Conservation (phyloP, 2,888 invertebrate genomes). For the Ornithoptera alexandrae region DNA sequence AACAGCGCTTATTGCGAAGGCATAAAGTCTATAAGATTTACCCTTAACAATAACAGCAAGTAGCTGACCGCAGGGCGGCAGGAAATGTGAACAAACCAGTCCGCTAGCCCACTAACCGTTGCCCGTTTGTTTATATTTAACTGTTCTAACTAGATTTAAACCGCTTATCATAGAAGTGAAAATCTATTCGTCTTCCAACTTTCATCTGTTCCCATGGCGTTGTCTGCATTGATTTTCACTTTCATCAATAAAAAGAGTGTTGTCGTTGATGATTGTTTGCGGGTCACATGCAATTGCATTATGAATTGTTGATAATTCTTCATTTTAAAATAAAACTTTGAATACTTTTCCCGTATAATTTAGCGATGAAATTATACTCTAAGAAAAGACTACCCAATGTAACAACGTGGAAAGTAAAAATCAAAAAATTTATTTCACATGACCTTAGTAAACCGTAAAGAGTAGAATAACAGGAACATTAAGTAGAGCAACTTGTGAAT, state of each 20-base stretch:
- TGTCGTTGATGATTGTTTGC: not conserved
- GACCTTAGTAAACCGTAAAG: too few relatives aligned
- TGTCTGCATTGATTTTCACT: slow-evolving; percentile 15
- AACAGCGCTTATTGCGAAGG: not conserved
- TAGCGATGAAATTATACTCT: too few relatives aligned
- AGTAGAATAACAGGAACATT: too few relatives aligned
- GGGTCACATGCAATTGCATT: not conserved
- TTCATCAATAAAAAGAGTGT: not conserved
- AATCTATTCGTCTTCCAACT: slow-evolving; percentile 24
- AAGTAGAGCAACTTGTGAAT: too few relatives aligned
- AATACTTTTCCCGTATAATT: too few relatives aligned
- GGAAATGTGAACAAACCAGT: slow-evolving; percentile 41
- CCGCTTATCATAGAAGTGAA: slow-evolving; percentile 17
- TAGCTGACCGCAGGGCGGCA: slow-evolving; percentile 19
- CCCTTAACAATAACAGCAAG: slow-evolving; percentile 10
- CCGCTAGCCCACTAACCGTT: slow-evolving; percentile 45
- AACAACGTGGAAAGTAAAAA: too few relatives aligned
- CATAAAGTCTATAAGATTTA: slow-evolving; percentile 6
- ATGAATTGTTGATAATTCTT: too few relatives aligned
- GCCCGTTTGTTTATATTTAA: slow-evolving; percentile 32
- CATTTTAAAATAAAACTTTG: too few relatives aligned
- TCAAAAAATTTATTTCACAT: too few relatives aligned
- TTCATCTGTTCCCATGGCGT: slow-evolving; percentile 21
- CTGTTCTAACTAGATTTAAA: slow-evolving; percentile 30
- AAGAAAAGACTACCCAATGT: too few relatives aligned